Conservation (phyloP, 2,113 vertebrate genomes). For the Callionymus lyra region DNA sequence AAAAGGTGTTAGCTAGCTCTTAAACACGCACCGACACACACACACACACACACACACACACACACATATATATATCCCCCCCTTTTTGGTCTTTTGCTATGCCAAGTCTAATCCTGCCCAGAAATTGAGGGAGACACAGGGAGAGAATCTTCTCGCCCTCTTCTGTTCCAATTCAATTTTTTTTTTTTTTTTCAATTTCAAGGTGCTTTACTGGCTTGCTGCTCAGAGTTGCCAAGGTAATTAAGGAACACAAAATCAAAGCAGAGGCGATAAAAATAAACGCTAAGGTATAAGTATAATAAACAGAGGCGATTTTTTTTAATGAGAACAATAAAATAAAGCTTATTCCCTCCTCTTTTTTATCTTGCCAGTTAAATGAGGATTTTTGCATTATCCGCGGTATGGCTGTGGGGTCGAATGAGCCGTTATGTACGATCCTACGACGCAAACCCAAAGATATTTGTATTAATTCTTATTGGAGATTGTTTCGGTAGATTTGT, state of each 20-base stretch:
- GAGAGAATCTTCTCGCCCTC: constrained; percentile 55
- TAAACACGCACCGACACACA: constrained; percentile 20
- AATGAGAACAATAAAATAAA: no score
- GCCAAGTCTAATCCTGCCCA: constrained; percentile 66
- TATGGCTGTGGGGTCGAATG: no score
- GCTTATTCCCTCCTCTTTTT: no score
- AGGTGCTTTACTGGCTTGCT: constrained; percentile 64
- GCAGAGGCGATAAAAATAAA: constrained; percentile 27
- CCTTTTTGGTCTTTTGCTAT: constrained; percentile 50
- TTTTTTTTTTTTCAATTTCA: constrained; percentile 65
- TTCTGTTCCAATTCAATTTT: constrained; percentile 66
- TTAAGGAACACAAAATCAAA: constrained; percentile 49
- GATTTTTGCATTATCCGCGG: no score
- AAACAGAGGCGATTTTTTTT: no score
- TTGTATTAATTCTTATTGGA: no score
- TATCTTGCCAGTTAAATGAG: no score
- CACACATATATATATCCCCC: constrained; percentile 20
- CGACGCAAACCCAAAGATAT: no score
- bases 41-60: constrained; percentile 10
- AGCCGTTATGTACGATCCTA: no score
- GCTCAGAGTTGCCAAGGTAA: constrained; percentile 54
- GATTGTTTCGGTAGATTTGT: no score
- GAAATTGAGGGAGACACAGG: constrained; percentile 15
- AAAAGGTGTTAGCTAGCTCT: constrained; percentile 29
- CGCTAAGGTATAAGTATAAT: no score